Base-by-base conservation (phyloP, 1,140 invertebrate genomes). In the Drosophila repleta region DNA sequence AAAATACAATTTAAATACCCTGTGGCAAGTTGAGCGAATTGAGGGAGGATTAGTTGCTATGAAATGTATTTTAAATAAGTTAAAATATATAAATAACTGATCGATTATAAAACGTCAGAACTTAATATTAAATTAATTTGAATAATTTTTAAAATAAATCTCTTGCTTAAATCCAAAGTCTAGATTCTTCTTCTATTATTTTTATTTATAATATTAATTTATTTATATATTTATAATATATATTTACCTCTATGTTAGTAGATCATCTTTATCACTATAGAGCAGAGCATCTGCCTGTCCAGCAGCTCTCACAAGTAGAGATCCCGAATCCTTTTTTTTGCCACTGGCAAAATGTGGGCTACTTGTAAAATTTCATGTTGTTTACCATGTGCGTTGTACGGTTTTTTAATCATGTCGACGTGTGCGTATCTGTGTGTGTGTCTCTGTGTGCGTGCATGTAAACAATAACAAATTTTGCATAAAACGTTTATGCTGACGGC, bases 391-490 rank as follows among this genome's bases (percentile, higher is more conserved):
- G 76, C 56, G 49, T 65, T 17, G 45, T 46, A 52, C 48, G 63
- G 46, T 78, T 72, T 79, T 79, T 79, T 58, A 76, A 84, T 60
- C 55, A 76, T 84, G 81, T 71, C 76, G 81, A 65, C 74, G 60
- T 52, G 26, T 11, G 45, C n/a, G 18, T 60, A 18, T 17, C 4
- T 45, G 11, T 39, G 10, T 56, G 29, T 48, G 24, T 43, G 18
- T 26, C 41, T 55, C 32, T 51, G 52, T 43, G 48, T 52, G 39
- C 49, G 48, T 48, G 66, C 68, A 46, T 77, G 81, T 77, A 87
- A 85, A 85, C 82, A 85, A 84, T 85, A 80, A 85, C 65, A 85
- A 56, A 67, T 77, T 81, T 74, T 87, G 77, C 77, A 81, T 81
- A 85, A 87, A 87, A 81, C 74, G 74, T 75, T 80, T 79, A 79